phyloP scores from a whole-genome alignment of 1,140 invertebrate genomes.

The Phymorhynchus buccinoides region DNA sequence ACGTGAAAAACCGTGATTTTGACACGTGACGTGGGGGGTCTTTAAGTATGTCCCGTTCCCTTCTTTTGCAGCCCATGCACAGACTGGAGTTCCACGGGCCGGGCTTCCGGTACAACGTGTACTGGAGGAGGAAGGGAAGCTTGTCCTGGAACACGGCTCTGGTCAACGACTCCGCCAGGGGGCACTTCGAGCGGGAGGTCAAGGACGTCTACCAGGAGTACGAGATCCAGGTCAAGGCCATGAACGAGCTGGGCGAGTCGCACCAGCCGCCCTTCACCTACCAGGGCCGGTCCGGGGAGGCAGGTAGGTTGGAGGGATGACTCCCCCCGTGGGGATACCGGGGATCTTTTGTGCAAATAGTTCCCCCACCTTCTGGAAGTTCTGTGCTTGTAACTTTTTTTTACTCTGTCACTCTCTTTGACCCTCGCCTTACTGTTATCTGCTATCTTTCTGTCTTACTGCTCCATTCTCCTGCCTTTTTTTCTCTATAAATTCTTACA shows the following conservation, averaged over 20 bases:
- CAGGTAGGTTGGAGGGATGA: conserved; percentile 74
- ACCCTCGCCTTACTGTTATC: no score
- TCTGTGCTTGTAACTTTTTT: no score
- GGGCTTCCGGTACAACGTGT: conserved; percentile 92
- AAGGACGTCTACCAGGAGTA: conserved; percentile 90
- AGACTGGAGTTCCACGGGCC: conserved; percentile 97
- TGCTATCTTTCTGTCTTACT: no score
- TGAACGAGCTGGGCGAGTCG: conserved; percentile 91
- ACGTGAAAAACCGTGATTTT: no score
- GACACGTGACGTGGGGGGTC: no score
- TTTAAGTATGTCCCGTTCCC: not conserved
- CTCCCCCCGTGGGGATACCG: no score
- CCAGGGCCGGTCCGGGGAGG: conserved; percentile 95
- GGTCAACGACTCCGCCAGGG: conserved; percentile 75
- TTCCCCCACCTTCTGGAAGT: no score
- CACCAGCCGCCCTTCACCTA: conserved; percentile 83
- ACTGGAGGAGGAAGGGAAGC: conserved; percentile 75
- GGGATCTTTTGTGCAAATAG: no score
- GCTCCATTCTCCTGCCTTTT: no score
- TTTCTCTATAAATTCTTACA: no score
- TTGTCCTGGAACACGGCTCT: conserved; percentile 60
- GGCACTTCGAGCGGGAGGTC: conserved; percentile 69
- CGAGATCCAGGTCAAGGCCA: conserved; percentile 91
- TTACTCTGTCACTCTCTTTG: no score
- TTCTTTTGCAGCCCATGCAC: conserved; percentile 84